These are phyloP conservation scores for Drymodes brunneopygia DNA, from an alignment of 2,113 vertebrate genomes.

Conservation along the genomic window DNA sequence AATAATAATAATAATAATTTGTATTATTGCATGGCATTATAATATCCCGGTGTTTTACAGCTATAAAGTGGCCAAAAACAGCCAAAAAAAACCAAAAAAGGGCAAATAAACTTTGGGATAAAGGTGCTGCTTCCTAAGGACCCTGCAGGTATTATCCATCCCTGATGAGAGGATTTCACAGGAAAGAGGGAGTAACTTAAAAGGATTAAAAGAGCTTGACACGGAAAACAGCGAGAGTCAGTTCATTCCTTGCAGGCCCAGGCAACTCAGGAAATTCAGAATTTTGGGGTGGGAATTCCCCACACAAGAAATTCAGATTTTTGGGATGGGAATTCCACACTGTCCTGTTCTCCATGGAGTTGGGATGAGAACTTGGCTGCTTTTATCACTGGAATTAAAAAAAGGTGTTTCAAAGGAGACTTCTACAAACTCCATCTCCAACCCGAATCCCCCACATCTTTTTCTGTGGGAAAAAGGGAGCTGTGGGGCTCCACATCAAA, in stretches of 20 bases:
- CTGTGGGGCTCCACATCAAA: background rate
- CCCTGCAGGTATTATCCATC: background rate
- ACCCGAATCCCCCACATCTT: background rate
- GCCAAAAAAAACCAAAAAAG: too few species aligned
- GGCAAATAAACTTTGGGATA: background rate
- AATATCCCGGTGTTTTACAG: background rate
- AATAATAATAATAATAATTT: background rate
- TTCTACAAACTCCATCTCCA: background rate
- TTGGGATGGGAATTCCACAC: background rate
- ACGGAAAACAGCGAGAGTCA: background rate
- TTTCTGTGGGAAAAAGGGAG: background rate
- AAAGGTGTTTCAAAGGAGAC: background rate
- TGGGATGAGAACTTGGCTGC: background rate
- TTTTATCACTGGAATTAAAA: background rate
- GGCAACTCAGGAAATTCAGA: rapidly evolving
- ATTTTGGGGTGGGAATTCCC: background rate
- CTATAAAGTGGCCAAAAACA: rapidly evolving
- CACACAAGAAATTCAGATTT: background rate
- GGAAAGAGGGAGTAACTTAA: background rate
- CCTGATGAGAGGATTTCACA: background rate
- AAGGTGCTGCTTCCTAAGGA: background rate
- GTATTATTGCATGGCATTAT: background rate
- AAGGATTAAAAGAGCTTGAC: background rate
- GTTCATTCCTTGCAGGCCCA: background rate
- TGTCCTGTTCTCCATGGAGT: rapidly evolving